Evolutionary conservation across 2,888 invertebrate species (phyloP).

Genomic region (Zygaena filipendulae): DNA sequence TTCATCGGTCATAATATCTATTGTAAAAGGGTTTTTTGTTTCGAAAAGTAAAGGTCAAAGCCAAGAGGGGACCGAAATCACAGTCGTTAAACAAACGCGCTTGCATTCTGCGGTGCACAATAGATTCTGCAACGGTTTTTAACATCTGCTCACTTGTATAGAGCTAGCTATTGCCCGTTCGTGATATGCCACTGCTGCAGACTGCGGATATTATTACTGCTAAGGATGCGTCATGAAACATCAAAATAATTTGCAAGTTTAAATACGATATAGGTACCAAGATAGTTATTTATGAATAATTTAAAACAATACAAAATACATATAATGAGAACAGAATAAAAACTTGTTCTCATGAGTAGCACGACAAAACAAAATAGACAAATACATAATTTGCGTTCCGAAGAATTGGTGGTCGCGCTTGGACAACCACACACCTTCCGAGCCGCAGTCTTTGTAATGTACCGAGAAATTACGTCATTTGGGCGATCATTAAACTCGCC

Average conservation of each 20-base stretch:
- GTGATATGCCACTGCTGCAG: too few species aligned
- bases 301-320: too few species aligned
- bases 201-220: too few species aligned
- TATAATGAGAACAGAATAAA: too few species aligned
- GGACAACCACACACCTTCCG: constrained; percentile 34
- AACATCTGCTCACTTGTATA: constrained; percentile 62
- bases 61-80: constrained; percentile 58
- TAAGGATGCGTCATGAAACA: too few species aligned
- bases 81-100: constrained; percentile 34
- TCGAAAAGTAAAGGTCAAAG: too few species aligned
- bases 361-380: constrained; percentile 27
- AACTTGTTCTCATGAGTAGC: constrained; percentile 48
- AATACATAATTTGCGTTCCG: constrained; percentile 41
- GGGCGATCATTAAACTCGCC: constrained; percentile 45
- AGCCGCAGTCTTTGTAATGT: constrained; percentile 39
- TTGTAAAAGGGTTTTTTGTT: too few species aligned
- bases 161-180: too few species aligned
- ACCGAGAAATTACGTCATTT: constrained; percentile 53
- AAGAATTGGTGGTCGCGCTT: constrained; percentile 51
- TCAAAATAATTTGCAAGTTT: too few species aligned
- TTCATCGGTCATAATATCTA: too few species aligned
- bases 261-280: too few species aligned
- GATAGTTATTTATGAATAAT: too few species aligned
- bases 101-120: constrained; percentile 39
- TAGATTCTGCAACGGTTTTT: constrained; percentile 59